Base-by-base conservation (phyloP, 2,888 invertebrate genomes). In the Drosophila nr. medialis region DNA sequence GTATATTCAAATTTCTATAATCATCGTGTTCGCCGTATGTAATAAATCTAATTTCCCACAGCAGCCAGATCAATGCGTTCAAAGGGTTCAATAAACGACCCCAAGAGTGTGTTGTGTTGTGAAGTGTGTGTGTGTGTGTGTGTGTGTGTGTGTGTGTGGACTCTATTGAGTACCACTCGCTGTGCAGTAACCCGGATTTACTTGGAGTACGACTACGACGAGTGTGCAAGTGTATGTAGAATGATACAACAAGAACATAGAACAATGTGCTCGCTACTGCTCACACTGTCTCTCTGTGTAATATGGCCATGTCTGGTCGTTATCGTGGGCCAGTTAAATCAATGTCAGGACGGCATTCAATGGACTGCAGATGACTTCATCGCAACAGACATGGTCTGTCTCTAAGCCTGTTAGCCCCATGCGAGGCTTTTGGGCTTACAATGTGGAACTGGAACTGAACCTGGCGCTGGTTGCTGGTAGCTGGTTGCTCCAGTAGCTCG, bases 1-100 rank as follows among this genome's bases (percentile, higher is more conserved):
- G 55, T 60, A 50, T 64, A 51, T 68, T 67, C 45, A 72, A 85
- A 87, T 83, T 72, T 58, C 64, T 78, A 63, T 74, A 74, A 81
- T 86, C 84, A 83, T 77, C 59, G 70, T 66, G 59, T 42, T 50
- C 10, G 58, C 36, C 18, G 36, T 21, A 42, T 77, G 75, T 80
- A 82, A 85, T 88, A 85, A 85, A 85, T 85, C 78, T 63, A 73
- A 88, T 82, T 82, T 80, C 61, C 76, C 80, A 82, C 77, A 77
- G 68, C 70, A 36, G 64, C 59, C 34, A 40, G 34, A 53, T 64
- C 55, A 66, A 64, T 55, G 54, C 30, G 24, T 53, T 53, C 15
- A 27, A 34, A 36, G 68, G 75, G 81, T 81, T 81, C 81, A 81
- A 81, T 73, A 78, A 69, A 75, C 79, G 79, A 81, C 64, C 75